These are phyloP conservation scores for Paralichthys olivaceus DNA, from an alignment of 2,113 vertebrate genomes.

Conservation along the genomic window DNA sequence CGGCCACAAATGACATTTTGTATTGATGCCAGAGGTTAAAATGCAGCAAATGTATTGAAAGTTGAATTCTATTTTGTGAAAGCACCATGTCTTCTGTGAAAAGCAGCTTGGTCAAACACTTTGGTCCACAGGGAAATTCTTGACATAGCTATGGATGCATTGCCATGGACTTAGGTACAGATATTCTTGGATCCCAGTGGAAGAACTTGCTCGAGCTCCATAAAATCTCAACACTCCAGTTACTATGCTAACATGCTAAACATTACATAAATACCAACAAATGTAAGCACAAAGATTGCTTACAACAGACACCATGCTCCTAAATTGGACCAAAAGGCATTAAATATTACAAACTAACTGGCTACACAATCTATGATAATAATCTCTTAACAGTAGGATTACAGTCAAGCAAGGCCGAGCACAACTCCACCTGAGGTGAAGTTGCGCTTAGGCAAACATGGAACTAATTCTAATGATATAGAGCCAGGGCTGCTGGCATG, in stretches of 20 bases:
- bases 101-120: neutral
- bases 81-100: conserved; percentile 5
- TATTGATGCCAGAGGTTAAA: conserved; percentile 23
- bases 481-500: neutral
- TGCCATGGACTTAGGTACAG: neutral
- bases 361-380: neutral
- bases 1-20: conserved; percentile 16
- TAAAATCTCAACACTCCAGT: no score
- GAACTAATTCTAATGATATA: neutral
- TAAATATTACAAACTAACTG: neutral
- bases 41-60: conserved; percentile 25
- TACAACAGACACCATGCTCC: no score
- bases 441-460: neutral
- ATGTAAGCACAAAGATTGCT: no score
- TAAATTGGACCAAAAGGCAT: no score
- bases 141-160: neutral
- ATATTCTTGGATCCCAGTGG: neutral
- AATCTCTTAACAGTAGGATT: neutral
- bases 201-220: no score
- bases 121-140: neutral
- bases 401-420: neutral
- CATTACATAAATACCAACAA: no score
- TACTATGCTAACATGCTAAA: no score
- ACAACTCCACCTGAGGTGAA: neutral
- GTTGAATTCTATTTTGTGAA: neutral